Conservation (phyloP, 2,797 vertebrate species). For the Toxotes lorentzi region DNA sequence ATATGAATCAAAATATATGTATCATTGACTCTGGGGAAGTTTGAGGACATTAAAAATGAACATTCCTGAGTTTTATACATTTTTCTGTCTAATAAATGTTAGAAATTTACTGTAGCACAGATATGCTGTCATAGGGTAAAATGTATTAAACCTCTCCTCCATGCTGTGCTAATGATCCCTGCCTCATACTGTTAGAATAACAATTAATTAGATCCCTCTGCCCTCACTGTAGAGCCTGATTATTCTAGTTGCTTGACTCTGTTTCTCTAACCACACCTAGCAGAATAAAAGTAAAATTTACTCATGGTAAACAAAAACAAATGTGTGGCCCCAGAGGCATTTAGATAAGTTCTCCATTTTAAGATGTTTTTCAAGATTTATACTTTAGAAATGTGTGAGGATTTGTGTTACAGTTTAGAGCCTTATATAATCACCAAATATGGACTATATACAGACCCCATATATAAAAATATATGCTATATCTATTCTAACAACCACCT, state of each 20-base stretch:
- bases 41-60: constrained; percentile 18
- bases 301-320: not conserved
- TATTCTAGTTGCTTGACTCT: constrained; percentile 12
- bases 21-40: constrained; percentile 27
- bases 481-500: constrained; percentile 34
- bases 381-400: not conserved
- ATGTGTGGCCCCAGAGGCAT: not conserved
- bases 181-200: constrained; percentile 24
- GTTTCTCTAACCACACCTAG: not conserved
- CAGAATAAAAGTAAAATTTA: not conserved
- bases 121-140: constrained; percentile 6
- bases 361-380: not conserved
- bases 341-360: not conserved
- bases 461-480: not conserved
- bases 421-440: not conserved
- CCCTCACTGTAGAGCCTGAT: constrained; percentile 24
- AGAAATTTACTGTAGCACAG: constrained; percentile 1
- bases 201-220: constrained; percentile 10
- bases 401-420: not conserved
- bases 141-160: not conserved
- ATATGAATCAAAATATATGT: constrained; percentile 20
- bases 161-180: constrained; percentile 29
- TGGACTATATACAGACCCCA: not conserved
- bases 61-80: constrained; percentile 4
- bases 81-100: constrained; percentile 5